Base-by-base conservation (phyloP, 1,140 invertebrate species). In the Drosophila athabasca region DNA sequence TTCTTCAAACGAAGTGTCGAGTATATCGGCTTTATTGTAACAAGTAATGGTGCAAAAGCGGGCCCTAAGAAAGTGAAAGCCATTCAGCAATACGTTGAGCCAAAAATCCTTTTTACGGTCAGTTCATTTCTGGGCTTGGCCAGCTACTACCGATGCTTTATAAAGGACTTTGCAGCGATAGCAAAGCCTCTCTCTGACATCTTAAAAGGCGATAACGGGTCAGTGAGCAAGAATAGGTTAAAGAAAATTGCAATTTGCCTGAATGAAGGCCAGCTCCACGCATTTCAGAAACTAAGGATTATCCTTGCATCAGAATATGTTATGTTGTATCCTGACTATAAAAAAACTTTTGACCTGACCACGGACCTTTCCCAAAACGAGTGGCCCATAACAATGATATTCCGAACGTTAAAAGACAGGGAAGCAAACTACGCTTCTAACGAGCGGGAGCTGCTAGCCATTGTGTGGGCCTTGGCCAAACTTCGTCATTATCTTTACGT, bases 151-250 rank as follows among this genome's bases (percentile, higher is more conserved):
- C 29, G 45, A 19, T 19, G 26, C 11, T 70, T 70, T 13, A 13
- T 65, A 1, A 54, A 44, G 22, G 44, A 65, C n/a, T 59, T 58
- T n/a, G 60, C 54, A 2, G 9, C 51, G 1, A 71, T 75, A 43
- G 54, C 64, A 6, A 39, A 50, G 9, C 39, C 57, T n/a, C 13
- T 72, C 1, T 61, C 45, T 3, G 15, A 31, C 11, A 51, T 67
- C 15, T 26, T 68, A 1, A 66, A 60, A 26, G 51, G 49, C 7
- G 55, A 50, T 13, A 58, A 59, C 31, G 69, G 55, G 3, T 24
- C 51, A 0, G 43, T 71, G 0, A 59, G 29, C 5, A 54, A 49
- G 11, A 44, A 66, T 5, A 62, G 13, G 35, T 45, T 45, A 24
- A 53, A 26, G 43, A 52, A 59, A 13, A 17, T 62, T 7, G 1